Evolutionary conservation across 2,888 invertebrate genomes (phyloP), one percentile per base, ranked within the genome.

Genomic region (Myathropa florea): DNA sequence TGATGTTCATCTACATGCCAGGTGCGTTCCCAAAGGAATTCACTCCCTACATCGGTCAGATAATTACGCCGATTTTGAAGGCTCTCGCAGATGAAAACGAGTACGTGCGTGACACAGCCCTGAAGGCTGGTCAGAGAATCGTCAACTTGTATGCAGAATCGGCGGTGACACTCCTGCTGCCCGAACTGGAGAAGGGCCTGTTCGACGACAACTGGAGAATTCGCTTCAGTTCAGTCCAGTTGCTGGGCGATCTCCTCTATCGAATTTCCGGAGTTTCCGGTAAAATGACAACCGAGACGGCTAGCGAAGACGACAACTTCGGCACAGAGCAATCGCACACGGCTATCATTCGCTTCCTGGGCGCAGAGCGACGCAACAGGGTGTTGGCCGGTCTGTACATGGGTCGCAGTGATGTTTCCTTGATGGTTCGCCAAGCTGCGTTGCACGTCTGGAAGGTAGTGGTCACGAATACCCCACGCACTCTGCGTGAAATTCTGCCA

Each of bases 1-100:
- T 99, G 98, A 98, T 99, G 98, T 99, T 99, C 93, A 99, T 99
- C 91, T 99, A 99, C 93, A 97, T 99, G 96, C 99, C 99, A 2
- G 96, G 96, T 83, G 98, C 98, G 12, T 99, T 99, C 93, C 98
- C 97, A 6, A 96, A 96, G 88, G 97, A 98, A 91, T 99, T 99
- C 93, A 96, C 97, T 0, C 97, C 97, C 0, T 99, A 99, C 93
- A 97, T 99, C 90, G 97, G 98, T 0, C 97, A 97, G 92, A 99
- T 99, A 90, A 98, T 99, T 90, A 98, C 97, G 92, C 98, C 99
- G 0, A 98, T 99, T 89, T 94, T 99, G 36, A 97, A 98, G 94
- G 99, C 99, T 0, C 94, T 99, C 73, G 99, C 99, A 4, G 99
- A 99, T 94, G 99, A 99, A 93, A 98, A 98, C 92, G 99, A 99